Base-by-base conservation (phyloP, 2,113 vertebrate genomes). In the Dissostichus mawsoni region DNA sequence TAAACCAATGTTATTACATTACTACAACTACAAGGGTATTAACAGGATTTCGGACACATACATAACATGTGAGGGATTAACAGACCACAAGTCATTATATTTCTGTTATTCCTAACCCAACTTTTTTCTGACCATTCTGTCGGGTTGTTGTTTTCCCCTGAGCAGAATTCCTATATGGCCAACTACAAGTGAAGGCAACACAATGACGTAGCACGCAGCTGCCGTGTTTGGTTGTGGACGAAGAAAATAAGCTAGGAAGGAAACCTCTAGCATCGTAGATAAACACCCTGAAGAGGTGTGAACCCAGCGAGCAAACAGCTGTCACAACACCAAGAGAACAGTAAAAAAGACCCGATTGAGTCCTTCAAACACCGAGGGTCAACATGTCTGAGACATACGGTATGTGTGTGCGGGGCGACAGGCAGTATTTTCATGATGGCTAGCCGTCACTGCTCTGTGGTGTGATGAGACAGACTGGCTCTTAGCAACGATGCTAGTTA, bases 381-480 rank as follows among this genome's bases (percentile, higher is more conserved):
- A 89, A 91, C 93, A 96, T 96, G 95, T 96, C 95, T 77, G 95
- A 96, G 93, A 96, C 95, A 74, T 96, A 96, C 94, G 95, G 95
- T 96, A 94, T 25, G 92, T 91, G 65, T 73, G 11, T 55, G 29
- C 3, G 53, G 8, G 44, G 41, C 5, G 75, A 16, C 18, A 59
- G 70, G n/a, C 9, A 47, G 48, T 65, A 18, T 69, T 68, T 78
- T 74, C 23, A 69, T 47, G 53, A 61, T 53, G 58, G 76, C 63
- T 77, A 82, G 63, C 75, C 48, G 53, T 44, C 65, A n/a, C 58
- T 18, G 53, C 41, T 67, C 80, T 56, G 36, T 20, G 53, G 3
- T 67, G 18, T 20, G 70, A 73, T 76, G 69, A 70, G 63, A 56
- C 47, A 61, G 61, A 23, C 74, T 70, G 69, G 47, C 65, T 65